Conservation (phyloP, 1,140 invertebrate species). For the Alviniconcha marisindica region DNA sequence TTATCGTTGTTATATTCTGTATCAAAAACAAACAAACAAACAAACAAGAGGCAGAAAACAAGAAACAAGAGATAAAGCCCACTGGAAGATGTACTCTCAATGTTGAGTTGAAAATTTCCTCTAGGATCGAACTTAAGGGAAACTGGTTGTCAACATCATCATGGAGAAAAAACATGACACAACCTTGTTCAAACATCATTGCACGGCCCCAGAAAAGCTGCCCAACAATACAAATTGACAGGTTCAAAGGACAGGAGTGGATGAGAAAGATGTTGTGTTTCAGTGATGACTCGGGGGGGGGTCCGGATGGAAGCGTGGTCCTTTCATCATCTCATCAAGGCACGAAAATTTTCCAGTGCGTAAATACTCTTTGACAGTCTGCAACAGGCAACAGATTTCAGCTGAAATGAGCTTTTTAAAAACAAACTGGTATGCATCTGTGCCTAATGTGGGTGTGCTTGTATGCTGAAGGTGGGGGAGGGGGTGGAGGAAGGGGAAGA, state of each 20-base stretch:
- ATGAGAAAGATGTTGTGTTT: not conserved
- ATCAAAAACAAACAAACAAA: no score
- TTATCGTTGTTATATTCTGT: no score
- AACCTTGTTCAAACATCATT: not conserved
- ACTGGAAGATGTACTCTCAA: no score
- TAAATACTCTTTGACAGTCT: slow-evolving; percentile 76
- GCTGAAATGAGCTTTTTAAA: not conserved
- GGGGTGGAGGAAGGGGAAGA: no score
- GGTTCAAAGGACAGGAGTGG: not conserved
- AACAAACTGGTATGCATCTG: not conserved
- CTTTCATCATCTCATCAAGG: slow-evolving; percentile 54
- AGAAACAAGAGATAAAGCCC: no score
- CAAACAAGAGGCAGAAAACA: no score
- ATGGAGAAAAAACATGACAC: no score
- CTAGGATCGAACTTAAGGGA: no score
- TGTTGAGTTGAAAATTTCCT: no score
- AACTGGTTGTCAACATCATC: no score
- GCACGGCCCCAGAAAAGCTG: not conserved
- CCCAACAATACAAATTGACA: not conserved
- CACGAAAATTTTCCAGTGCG: slow-evolving; percentile 72
- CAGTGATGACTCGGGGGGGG: not conserved
- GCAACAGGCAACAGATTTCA: slow-evolving; percentile 33
- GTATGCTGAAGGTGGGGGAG: not conserved
- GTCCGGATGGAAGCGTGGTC: not conserved
- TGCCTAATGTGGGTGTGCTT: not conserved